phyloP scores from a whole-genome alignment of 2,888 invertebrate genomes.

The Sphaeridia pumilis region DNA sequence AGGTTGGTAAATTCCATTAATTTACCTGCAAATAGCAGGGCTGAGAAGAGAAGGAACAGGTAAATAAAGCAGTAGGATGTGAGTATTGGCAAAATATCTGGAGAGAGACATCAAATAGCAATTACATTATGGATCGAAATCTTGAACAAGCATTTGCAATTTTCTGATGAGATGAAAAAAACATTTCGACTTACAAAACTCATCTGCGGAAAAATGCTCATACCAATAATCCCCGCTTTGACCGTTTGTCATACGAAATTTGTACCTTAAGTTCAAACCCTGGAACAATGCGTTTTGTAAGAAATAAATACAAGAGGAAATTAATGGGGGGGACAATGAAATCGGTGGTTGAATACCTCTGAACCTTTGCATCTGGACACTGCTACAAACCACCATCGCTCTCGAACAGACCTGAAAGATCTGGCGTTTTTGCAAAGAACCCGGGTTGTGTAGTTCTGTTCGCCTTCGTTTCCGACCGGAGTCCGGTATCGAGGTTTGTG shows the following conservation, averaged over 20 bases:
- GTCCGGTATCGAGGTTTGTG: slow-evolving; percentile 11
- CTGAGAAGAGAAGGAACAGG: slow-evolving; percentile 56
- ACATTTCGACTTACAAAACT: slow-evolving; percentile 63
- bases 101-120: slow-evolving; percentile 28
- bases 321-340: no score
- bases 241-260: slow-evolving; percentile 79
- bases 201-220: slow-evolving; percentile 86
- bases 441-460: slow-evolving; percentile 42
- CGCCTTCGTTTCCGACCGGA: slow-evolving; percentile 32
- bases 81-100: slow-evolving; percentile 76
- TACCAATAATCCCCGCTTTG: slow-evolving; percentile 67
- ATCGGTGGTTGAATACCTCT: no score
- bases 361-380: slow-evolving; percentile 67
- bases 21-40: slow-evolving; percentile 55
- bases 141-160: neutral
- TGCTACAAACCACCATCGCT: slow-evolving; percentile 91
- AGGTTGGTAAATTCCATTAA: slow-evolving; percentile 3
- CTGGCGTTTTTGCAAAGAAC: slow-evolving; percentile 52
- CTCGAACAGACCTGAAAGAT: slow-evolving; percentile 64
- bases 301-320: slow-evolving; percentile 32
- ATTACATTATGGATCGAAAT: neutral
- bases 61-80: slow-evolving; percentile 63
- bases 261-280: slow-evolving; percentile 68
- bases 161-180: slow-evolving; percentile 9
- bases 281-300: no score